phyloP scores from a whole-genome alignment of 2,797 vertebrate genomes.

The Lacerta viridis region DNA sequence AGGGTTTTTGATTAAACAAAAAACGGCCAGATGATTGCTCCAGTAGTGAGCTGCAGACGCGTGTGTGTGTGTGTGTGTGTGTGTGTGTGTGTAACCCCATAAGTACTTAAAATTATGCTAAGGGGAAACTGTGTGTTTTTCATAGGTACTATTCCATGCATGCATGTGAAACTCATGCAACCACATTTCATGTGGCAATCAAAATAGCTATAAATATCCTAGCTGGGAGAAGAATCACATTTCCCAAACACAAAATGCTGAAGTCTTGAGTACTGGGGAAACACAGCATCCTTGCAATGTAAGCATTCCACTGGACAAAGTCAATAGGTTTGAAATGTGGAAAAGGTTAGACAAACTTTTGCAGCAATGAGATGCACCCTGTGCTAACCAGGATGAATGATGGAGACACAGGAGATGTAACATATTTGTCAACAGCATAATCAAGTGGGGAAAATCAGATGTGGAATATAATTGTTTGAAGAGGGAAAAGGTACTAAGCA shows the following conservation, averaged over 20 bases:
- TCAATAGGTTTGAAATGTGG: conserved; percentile 7
- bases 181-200: not conserved
- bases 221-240: not conserved
- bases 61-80: no score
- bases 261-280: not conserved
- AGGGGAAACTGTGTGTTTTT: not conserved
- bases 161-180: not conserved
- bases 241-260: not conserved
- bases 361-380: not conserved
- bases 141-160: not conserved
- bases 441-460: not conserved
- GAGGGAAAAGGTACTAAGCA: not conserved
- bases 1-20: not conserved
- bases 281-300: not conserved
- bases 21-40: not conserved
- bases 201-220: not conserved
- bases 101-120: conserved; percentile 3
- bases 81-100: not conserved
- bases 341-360: not conserved
- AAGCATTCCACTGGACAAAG: not conserved
- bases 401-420: not conserved
- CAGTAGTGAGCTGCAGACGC: not conserved
- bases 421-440: not conserved
- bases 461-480: not conserved
- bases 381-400: not conserved